A percentile compares a stretch with the other conserved stretches of the same genome.
phyloP scores from a whole-genome alignment of 2,113 vertebrate species.

The Dromaius novaehollandiae region DNA sequence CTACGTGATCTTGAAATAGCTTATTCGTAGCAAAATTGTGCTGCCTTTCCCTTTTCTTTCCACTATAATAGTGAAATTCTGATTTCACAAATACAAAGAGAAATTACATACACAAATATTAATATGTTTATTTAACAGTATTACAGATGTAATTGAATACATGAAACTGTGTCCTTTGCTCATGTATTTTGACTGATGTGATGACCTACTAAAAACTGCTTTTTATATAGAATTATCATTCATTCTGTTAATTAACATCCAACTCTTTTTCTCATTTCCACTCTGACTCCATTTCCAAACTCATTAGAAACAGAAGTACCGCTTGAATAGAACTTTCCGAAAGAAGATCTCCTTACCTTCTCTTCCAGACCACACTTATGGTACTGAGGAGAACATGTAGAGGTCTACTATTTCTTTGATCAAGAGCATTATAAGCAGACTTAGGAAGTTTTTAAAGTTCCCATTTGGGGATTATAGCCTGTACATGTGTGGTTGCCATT shows the following conservation, averaged over 20 bases:
- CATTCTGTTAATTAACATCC: slow-evolving; percentile 36
- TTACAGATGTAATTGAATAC: background rate
- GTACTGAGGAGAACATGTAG: background rate
- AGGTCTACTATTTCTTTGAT: background rate
- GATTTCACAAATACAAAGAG: background rate
- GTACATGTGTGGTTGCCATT: background rate
- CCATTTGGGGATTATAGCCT: background rate
- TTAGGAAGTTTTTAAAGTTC: slow-evolving; percentile 31
- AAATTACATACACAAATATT: background rate
- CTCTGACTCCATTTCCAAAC: slow-evolving; percentile 3
- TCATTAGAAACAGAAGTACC: slow-evolving; percentile 16
- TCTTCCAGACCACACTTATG: background rate
- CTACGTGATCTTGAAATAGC: background rate
- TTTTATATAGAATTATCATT: slow-evolving; percentile 5
- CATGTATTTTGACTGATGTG: background rate
- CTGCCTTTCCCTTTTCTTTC: background rate
- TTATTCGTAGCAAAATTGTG: background rate
- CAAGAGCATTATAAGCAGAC: slow-evolving; percentile 11
- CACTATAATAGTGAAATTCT: background rate
- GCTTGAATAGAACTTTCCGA: slow-evolving; percentile 16
- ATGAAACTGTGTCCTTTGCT: background rate
- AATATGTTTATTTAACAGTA: background rate
- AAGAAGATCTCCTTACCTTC: slow-evolving; percentile 13
- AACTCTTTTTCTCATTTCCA: slow-evolving; percentile 33
- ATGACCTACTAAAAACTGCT: slow-evolving; percentile 23